Conservation (phyloP, 2,888 invertebrate genomes). For the Xanthorhoe designata region DNA sequence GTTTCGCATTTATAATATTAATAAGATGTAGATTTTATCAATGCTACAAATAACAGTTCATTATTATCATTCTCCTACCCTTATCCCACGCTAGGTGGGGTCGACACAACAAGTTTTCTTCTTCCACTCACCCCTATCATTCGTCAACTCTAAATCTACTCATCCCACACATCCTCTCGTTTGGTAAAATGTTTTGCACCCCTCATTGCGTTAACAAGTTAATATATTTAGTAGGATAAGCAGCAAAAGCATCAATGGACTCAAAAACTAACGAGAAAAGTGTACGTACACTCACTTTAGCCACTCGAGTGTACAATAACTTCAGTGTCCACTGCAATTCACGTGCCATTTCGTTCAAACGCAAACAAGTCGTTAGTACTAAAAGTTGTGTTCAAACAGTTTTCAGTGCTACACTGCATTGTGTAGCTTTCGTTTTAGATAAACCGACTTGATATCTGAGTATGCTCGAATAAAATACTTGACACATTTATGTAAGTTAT, state of each 20-base stretch:
- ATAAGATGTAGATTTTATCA: too few relatives aligned
- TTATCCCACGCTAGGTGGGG: too few relatives aligned
- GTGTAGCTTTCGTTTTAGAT: neutral
- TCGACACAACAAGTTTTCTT: too few relatives aligned
- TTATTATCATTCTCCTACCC: too few relatives aligned
- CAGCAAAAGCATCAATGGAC: neutral
- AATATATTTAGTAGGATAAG: neutral
- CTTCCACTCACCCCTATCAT: too few relatives aligned
- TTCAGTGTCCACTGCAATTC: constrained; percentile 27
- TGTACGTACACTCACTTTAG: neutral
- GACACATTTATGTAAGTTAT: too few relatives aligned
- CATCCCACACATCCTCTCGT: too few relatives aligned
- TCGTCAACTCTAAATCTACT: too few relatives aligned
- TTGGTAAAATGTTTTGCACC: too few relatives aligned
- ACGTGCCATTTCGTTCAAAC: constrained; percentile 36
- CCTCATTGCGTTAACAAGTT: too few relatives aligned
- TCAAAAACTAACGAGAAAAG: neutral
- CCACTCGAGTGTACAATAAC: constrained; percentile 6
- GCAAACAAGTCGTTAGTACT: constrained; percentile 42
- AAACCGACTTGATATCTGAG: neutral
- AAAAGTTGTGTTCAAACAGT: constrained; percentile 34
- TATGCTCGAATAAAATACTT: neutral
- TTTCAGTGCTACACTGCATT: constrained; percentile 31
- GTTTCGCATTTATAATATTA: too few relatives aligned
- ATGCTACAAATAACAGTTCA: too few relatives aligned